A percentile compares a stretch with the other conserved stretches of the same genome.
phyloP scores from a whole-genome alignment of 1,140 invertebrate genomes.

The Nymphalis io region DNA sequence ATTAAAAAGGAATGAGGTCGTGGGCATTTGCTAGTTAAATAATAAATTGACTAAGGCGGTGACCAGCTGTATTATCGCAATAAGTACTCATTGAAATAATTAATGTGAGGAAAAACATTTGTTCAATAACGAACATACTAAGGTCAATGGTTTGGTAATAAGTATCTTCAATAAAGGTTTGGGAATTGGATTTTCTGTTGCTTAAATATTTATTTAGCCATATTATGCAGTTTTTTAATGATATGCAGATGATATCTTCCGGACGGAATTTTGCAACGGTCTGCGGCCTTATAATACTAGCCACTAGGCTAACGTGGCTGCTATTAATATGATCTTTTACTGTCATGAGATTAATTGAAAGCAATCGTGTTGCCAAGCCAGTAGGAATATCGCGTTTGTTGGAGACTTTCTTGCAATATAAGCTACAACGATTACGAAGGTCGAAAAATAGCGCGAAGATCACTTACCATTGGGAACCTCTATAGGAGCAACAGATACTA shows the following conservation, averaged over 20 bases:
- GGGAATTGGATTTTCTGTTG: too few species aligned
- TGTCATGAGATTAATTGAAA: too few species aligned
- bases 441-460: neutral
- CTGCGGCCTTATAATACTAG: too few species aligned
- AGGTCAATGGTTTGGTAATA: constrained; percentile 8
- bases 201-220: neutral
- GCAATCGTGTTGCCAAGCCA: too few species aligned
- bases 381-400: too few species aligned
- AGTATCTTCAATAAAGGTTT: neutral
- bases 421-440: neutral
- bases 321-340: too few species aligned
- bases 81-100: constrained; percentile 27
- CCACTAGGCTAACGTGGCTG: too few species aligned
- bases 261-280: too few species aligned
- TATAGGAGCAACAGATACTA: constrained; percentile 76
- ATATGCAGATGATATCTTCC: too few species aligned
- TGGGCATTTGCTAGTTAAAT: constrained; percentile 8
- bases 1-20: constrained; percentile 8
- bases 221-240: too few species aligned
- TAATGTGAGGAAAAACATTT: constrained; percentile 35
- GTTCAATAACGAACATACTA: constrained; percentile 5
- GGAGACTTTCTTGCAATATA: neutral
- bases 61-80: constrained; percentile 6
- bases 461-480: constrained; percentile 74
- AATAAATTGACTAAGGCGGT: neutral